These are phyloP conservation scores for Nylanderia fulva DNA, from an alignment of 1,140 invertebrate species.

Conservation along the genomic window DNA sequence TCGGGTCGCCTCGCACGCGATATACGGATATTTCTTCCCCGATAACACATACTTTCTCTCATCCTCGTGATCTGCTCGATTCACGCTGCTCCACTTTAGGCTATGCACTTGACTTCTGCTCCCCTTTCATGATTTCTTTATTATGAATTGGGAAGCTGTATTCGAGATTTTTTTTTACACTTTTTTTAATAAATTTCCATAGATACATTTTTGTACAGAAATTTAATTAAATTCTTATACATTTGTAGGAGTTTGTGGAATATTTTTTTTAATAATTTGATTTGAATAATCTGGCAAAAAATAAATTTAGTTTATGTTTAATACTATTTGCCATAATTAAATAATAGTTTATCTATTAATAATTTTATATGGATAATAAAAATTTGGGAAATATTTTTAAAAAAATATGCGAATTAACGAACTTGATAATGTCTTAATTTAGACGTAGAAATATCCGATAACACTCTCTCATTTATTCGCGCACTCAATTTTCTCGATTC, in stretches of 20 bases:
- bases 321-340: background rate
- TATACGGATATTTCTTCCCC: slow-evolving; percentile 14
- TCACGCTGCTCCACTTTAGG: background rate
- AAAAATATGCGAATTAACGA: background rate
- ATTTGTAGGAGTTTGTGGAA: no score
- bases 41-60: background rate
- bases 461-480: no score
- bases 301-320: background rate
- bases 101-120: background rate
- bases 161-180: background rate
- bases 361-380: background rate
- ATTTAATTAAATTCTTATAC: background rate
- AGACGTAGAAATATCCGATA: no score
- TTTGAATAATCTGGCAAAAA: background rate
- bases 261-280: no score
- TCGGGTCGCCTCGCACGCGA: background rate
- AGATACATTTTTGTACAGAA: background rate
- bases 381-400: background rate
- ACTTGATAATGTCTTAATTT: no score
- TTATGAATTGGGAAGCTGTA: no score
- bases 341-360: background rate
- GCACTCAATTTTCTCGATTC: no score
- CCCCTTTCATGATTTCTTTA: no score
- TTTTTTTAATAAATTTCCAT: background rate
- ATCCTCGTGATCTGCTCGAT: background rate